These are phyloP conservation scores for Megaleporinus macrocephalus DNA, from an alignment of 2,113 vertebrate species.

Conservation along the genomic window DNA sequence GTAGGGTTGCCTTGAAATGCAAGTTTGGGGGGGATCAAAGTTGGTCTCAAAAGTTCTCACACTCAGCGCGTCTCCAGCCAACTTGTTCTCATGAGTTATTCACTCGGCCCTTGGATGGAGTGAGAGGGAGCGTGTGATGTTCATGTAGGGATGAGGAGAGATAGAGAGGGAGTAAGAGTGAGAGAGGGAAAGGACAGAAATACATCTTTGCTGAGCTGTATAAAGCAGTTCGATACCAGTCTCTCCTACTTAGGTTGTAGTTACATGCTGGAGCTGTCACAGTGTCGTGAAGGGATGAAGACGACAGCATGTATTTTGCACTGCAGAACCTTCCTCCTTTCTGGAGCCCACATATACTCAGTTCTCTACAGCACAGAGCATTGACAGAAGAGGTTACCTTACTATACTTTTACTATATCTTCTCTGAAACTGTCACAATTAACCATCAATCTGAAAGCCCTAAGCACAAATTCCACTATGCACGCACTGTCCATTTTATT, in stretches of 20 bases:
- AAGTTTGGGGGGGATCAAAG: conserved; percentile 56
- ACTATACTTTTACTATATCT: background rate
- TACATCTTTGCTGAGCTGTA: background rate
- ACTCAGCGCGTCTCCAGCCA: background rate
- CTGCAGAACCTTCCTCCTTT: background rate
- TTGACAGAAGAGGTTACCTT: no score
- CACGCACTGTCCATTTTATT: no score
- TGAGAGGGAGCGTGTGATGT: background rate
- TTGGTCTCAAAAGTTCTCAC: conserved; percentile 34
- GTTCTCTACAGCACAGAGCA: background rate
- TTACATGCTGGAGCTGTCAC: background rate
- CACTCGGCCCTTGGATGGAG: conserved; percentile 52
- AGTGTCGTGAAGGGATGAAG: background rate
- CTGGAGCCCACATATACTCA: background rate
- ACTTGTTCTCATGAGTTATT: conserved; percentile 67
- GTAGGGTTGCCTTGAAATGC: conserved; percentile 50
- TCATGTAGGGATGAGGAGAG: background rate
- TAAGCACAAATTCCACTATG: no score
- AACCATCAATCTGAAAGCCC: background rate
- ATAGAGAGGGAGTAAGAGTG: background rate
- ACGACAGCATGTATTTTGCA: background rate
- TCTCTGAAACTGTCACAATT: background rate
- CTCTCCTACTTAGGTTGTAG: background rate
- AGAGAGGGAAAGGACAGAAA: background rate
- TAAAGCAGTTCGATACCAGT: background rate